Evolutionary conservation across 1,140 invertebrate genomes (phyloP).

Genomic region (Littorina saxatilis): DNA sequence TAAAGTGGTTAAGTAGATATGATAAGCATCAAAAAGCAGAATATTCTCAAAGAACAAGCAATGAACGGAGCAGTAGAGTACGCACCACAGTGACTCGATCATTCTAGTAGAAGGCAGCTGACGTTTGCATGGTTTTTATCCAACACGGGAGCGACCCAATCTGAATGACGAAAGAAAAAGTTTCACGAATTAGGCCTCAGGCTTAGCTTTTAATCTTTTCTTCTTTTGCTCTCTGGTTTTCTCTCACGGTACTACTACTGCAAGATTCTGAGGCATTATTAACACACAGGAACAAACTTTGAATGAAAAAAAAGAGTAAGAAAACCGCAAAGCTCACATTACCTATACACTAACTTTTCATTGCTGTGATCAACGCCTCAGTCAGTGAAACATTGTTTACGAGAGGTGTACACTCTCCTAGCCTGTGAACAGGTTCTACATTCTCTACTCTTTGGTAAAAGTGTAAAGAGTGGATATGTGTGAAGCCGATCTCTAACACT

Average conservation of each 20-base stretch:
- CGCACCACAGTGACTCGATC: slow-evolving; percentile 48
- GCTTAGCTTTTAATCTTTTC: not conserved
- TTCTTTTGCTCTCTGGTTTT: not conserved
- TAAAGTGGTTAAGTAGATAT: slow-evolving; percentile 1
- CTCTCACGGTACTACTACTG: no score
- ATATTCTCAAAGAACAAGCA: slow-evolving; percentile 4
- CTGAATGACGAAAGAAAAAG: slow-evolving; percentile 40
- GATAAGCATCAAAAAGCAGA: not conserved
- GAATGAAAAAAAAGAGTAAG: not conserved
- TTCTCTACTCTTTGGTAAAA: no score
- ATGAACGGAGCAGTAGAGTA: slow-evolving; percentile 26
- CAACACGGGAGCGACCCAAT: slow-evolving; percentile 26
- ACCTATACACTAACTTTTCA: no score
- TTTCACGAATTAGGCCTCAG: slow-evolving; percentile 32
- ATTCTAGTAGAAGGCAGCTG: slow-evolving; percentile 40
- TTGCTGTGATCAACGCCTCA: no score
- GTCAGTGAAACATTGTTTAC: no score
- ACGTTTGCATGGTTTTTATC: slow-evolving; percentile 39
- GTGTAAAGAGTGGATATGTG: no score
- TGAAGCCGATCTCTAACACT: no score
- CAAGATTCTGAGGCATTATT: no score
- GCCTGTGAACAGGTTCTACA: no score
- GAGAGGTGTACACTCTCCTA: no score
- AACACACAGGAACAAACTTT: not conserved
- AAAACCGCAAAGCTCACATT: not conserved